These are phyloP conservation scores for Heterocephalus glaber DNA, from an alignment of 2,113 vertebrate genomes.

Conservation along the genomic window DNA sequence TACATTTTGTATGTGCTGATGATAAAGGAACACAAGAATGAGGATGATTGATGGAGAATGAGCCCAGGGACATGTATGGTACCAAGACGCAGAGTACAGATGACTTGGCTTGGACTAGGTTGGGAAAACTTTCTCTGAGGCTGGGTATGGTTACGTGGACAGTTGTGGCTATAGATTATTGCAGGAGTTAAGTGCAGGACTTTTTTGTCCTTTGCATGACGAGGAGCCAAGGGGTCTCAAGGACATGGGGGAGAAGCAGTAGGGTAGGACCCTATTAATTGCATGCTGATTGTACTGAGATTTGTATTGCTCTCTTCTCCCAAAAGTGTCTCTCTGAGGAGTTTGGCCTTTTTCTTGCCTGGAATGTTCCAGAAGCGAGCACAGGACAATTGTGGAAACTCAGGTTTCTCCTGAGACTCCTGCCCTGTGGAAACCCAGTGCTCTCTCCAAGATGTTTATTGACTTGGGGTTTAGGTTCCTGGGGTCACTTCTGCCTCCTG, in stretches of 20 bases:
- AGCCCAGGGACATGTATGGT: background rate
- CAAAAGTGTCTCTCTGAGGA: background rate
- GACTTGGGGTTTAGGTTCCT: background rate
- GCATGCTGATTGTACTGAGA: background rate
- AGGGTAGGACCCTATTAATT: background rate
- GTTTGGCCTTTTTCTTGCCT: background rate
- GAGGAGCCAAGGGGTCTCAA: background rate
- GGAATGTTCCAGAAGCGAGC: background rate
- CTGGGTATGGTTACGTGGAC: background rate
- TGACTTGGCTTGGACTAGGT: background rate
- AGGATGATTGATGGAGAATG: background rate
- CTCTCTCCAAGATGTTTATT: background rate
- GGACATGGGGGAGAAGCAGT: background rate
- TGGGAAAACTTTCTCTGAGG: background rate
- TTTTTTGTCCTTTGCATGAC: background rate
- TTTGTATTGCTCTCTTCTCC: background rate
- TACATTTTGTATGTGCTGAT: background rate
- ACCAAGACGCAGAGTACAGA: background rate
- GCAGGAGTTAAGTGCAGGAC: background rate
- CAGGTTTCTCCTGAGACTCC: background rate
- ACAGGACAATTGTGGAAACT: background rate
- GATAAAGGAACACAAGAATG: background rate
- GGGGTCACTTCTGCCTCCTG: background rate
- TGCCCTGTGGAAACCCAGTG: background rate
- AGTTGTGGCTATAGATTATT: background rate